These are phyloP conservation scores for Muschampia plurimacula DNA, from an alignment of 2,888 invertebrate genomes.

Conservation along the genomic window DNA sequence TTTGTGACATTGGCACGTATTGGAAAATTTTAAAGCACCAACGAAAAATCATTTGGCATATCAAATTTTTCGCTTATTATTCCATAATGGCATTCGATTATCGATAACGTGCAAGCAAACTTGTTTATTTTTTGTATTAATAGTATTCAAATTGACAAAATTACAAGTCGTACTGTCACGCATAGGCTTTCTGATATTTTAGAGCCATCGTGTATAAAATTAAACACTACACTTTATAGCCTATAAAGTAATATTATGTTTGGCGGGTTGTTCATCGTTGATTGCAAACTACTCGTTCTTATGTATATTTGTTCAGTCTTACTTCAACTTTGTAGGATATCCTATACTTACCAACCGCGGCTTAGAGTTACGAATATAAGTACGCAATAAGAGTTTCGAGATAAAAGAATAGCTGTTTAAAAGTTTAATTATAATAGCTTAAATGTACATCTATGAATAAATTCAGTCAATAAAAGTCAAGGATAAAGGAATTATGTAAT, in stretches of 20 bases:
- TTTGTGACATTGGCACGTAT: too few relatives aligned
- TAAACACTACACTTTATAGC: conserved; percentile 21
- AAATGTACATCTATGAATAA: neutral
- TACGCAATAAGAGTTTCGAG: neutral
- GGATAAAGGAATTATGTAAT: conserved; percentile 9
- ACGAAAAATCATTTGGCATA: neutral
- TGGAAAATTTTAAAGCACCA: too few relatives aligned
- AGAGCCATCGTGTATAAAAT: conserved; percentile 16
- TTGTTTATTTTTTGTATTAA: conserved; percentile 11
- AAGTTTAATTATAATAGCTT: neutral
- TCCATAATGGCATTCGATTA: neutral
- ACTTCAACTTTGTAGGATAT: conserved; percentile 16
- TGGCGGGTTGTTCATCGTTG: conserved; percentile 18
- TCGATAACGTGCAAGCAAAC: neutral
- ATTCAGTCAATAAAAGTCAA: conserved; percentile 1
- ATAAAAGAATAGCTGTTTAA: neutral
- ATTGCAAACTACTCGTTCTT: conserved; percentile 6
- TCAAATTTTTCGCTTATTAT: too few relatives aligned
- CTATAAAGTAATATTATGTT: conserved; percentile 25
- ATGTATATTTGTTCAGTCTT: conserved; percentile 10
- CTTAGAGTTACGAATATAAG: neutral
- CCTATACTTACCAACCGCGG: neutral
- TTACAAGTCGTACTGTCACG: conserved; percentile 28
- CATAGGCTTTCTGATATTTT: conserved; percentile 17
- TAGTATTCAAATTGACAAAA: conserved; percentile 27